Evolutionary conservation across 2,888 invertebrate genomes (phyloP), one percentile per base, ranked within the genome.

Genomic region (Chrysolina oricalcia): DNA sequence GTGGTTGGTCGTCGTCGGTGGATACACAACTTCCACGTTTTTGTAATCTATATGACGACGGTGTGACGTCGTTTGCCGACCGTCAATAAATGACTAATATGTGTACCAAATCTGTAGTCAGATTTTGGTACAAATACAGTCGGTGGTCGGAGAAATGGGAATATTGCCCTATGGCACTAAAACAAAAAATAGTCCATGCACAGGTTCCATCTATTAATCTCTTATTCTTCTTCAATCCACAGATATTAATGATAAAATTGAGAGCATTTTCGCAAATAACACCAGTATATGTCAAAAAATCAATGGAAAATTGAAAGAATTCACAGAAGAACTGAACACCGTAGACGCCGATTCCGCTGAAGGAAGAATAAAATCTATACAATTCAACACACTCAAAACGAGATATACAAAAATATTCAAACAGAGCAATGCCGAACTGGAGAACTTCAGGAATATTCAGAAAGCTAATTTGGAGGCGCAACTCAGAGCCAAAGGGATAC

Each of bases 401-500:
- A 86, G 89, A 68, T 91, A 89, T 84, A 87, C 90, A 8, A 90
- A 90, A 80, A 89, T 90, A 74, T 91, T 92, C 81, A 83, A 84
- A 67, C 86, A 88, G n/a, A 92, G 92, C 83, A 91, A 91, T 85
- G 86, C 85, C 69, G 90, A 90, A 79, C 89, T 93, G 79, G 86
- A 90, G 77, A 88, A 87, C 79, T 91, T 17, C 11, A 89, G 90
- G 74, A 90, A 90, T 81, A 87, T 90, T 80, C 91, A 91, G 84
- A 90, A 90, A 78, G 85, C 86, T 4, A 87, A 92, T 80, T 89
- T 93, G 82, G 90, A 90, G 63, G 90, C 91, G 53, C 93, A 93
- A 86, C 89, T 91, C 80, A 86, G 87, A 70, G 89, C 92, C 74
- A 90, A 85, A 81, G 86, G 85, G 4, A 79, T 85, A 41, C 76